Conservation (phyloP, 2,888 invertebrate species). For the Biston stratarius region DNA sequence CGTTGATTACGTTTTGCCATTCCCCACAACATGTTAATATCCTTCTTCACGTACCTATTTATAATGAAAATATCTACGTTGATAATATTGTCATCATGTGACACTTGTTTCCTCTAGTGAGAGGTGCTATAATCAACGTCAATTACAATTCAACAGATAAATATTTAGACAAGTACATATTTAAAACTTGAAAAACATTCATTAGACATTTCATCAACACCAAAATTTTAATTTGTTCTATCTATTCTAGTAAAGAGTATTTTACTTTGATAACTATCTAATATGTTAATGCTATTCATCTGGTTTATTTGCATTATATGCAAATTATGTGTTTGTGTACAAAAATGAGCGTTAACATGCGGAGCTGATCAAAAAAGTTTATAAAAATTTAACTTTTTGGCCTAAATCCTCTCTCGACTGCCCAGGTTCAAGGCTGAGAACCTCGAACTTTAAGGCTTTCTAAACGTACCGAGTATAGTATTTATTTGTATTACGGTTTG, state of each 20-base stretch:
- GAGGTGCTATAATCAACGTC: too few relatives aligned
- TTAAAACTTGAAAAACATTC: background rate
- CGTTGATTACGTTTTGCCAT: too few relatives aligned
- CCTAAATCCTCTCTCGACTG: background rate
- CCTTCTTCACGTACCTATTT: too few relatives aligned
- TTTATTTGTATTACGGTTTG: background rate
- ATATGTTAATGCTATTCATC: background rate
- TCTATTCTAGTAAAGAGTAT: slow-evolving; percentile 21
- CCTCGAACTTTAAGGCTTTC: background rate
- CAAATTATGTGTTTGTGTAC: slow-evolving; percentile 1
- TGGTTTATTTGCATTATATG: slow-evolving; percentile 23
- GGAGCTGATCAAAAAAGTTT: slow-evolving; percentile 15
- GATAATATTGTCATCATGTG: too few relatives aligned
- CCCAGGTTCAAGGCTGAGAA: background rate
- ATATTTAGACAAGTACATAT: background rate
- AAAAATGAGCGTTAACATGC: slow-evolving; percentile 14
- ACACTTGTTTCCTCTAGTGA: too few relatives aligned
- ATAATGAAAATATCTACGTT: too few relatives aligned
- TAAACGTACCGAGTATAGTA: background rate
- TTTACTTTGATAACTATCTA: slow-evolving; percentile 8
- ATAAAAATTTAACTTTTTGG: slow-evolving; percentile 24
- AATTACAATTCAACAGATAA: too few relatives aligned
- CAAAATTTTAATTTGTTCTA: slow-evolving; percentile 2
- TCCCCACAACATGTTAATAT: too few relatives aligned
- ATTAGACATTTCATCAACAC: background rate